Base-by-base conservation (phyloP, 2,797 vertebrate species). In the Pseudochromis fuscus region DNA sequence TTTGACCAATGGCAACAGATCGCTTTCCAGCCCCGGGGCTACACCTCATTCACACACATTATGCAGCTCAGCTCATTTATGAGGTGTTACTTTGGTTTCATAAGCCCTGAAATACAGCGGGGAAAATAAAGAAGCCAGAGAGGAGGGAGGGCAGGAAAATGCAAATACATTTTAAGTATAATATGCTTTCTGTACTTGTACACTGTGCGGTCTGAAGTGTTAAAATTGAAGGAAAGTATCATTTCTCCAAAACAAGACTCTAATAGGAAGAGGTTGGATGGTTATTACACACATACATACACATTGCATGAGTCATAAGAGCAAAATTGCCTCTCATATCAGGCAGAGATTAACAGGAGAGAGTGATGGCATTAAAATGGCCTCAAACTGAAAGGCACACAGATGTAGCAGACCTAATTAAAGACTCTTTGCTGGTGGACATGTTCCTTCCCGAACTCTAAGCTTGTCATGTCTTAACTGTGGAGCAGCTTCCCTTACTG, bases 31-130 rank as follows among this genome's bases (percentile, higher is more conserved):
- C 69, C 40, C 31, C 27, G 8, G 58, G 66, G 59, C 72, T 82
- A 56, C 60, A 72, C 30, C 74, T 87, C 61, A 66, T 81, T 77
- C 53, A 82, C 61, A 68, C 72, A 48, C 46, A 62, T 30, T 56
- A 44, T 72, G 60, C 62, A 44, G 45, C 52, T 49, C 38, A 33
- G 60, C 55, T 46, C 21, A 38, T 78, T 77, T 75, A 67, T 75
- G 72, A 85, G 57, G 53, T 56, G 48, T 35, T 35, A 33, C 76
- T 86, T 70, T 76, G 46, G 48, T 48, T 46, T 46, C 55, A 46
- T 27, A 59, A 57, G 11, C n/a, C 21, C 27, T 38, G 37, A 2
- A 64, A 66, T 46, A 65, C 35, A 50, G 66, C 50, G 49, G 3
- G 23, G 50, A 16, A 44, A 10, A 21, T 49, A 8, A 13, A 58